Evolutionary conservation across 2,888 invertebrate genomes (phyloP), one percentile per base, ranked within the genome.

Genomic region (Ryuthela nishihirai): DNA sequence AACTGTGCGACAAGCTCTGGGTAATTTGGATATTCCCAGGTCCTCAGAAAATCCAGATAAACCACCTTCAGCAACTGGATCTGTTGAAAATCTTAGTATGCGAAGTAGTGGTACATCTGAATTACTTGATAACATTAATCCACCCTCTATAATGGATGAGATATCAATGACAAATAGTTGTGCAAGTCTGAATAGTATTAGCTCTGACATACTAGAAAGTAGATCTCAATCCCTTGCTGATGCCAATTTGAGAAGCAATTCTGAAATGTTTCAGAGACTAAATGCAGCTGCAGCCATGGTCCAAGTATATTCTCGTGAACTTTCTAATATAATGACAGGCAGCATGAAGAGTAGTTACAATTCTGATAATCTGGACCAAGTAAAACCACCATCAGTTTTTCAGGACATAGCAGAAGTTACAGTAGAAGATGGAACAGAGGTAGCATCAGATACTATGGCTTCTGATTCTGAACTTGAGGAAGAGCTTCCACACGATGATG

Each of bases 31-130:
- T 18, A 54, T 48, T 4, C 45, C 58, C 15, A 44, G 43, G 20
- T 47, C 44, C 26, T 44, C 36, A 9, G 66, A 64, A 1, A 44
- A 52, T 10, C 74, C 89, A 25, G 90, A 91, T 26, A 87, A 87
- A 71, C 89, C 90, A 3, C 89, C 91, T 0, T 87, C 88, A 0
- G 81, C 85, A 64, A 84, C 89, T 83, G 87, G 87, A 54, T 69
- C 71, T 64, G 69, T 81, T 1, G 90, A 91, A 42, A 62, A 60
- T 65, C 83, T 83, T 62, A 90, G 89, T 64, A 87, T 89, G 83
- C 77, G 86, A 12, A 90, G 89, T 50, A 90, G 89, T 71, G 84
- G 89, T 54, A 84, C 84, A 23, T 88, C 86, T 0, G 89, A 89
- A 74, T 80, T 85, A 10, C 39, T 88, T 54, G 88, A 88, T 67